These are phyloP conservation scores for Poeciliopsis occidentalis DNA, from an alignment of 2,113 vertebrate species.

Conservation along the genomic window DNA sequence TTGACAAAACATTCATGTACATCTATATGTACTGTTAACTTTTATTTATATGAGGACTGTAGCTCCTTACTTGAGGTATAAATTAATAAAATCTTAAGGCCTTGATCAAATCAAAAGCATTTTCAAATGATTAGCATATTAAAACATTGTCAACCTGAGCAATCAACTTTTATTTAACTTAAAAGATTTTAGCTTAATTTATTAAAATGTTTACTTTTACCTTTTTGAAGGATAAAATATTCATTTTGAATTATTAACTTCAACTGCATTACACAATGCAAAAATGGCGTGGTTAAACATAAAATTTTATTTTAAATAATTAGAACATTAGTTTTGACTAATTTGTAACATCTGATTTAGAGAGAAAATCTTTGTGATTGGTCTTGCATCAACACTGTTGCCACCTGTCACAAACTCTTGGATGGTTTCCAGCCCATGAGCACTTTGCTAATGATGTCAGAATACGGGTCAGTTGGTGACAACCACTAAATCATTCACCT, in stretches of 20 bases:
- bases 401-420: constrained; percentile 3
- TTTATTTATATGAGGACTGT: background rate
- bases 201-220: background rate
- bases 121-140: background rate
- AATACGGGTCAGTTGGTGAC: constrained; percentile 45
- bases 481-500: constrained; percentile 50
- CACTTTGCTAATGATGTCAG: constrained; percentile 16
- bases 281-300: background rate
- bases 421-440: constrained; percentile 11
- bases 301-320: background rate
- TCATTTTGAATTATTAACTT: background rate
- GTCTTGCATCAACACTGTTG: background rate
- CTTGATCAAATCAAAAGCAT: background rate
- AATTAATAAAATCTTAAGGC: background rate
- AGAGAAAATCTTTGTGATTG: background rate
- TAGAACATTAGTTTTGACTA: background rate
- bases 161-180: background rate
- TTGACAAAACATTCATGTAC: background rate
- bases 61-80: background rate
- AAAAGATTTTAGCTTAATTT: background rate
- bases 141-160: background rate
- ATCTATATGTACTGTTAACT: background rate
- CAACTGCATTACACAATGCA: background rate
- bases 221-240: background rate
- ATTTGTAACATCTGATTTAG: background rate